phyloP scores from a whole-genome alignment of 2,888 invertebrate genomes.

The Limnephilus lunatus region DNA sequence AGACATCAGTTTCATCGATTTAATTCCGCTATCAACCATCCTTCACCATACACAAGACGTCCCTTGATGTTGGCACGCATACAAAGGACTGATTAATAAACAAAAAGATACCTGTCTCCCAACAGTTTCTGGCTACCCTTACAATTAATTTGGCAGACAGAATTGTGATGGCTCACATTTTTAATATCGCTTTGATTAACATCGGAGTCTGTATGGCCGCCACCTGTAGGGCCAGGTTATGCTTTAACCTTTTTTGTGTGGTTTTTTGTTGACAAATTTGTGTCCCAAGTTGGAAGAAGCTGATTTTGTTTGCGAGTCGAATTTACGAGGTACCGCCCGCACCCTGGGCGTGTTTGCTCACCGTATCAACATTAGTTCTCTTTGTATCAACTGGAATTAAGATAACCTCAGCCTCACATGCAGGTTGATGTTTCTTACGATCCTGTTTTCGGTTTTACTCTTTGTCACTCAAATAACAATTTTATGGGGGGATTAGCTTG shows the following conservation, averaged over 20 bases:
- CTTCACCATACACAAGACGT: neutral
- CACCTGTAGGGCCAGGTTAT: slow-evolving; percentile 38
- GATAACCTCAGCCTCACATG: slow-evolving; percentile 7
- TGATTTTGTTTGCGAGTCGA: slow-evolving; percentile 42
- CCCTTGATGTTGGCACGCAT: neutral
- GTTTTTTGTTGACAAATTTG: slow-evolving; percentile 48
- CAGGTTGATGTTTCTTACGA: slow-evolving; percentile 14
- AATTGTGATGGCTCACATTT: slow-evolving; percentile 12
- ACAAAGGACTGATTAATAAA: neutral
- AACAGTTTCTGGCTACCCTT: slow-evolving; percentile 31
- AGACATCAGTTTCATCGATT: neutral
- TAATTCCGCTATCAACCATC: neutral
- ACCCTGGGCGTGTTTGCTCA: slow-evolving; percentile 26
- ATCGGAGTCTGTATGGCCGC: neutral
- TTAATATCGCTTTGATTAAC: neutral
- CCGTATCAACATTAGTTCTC: slow-evolving; percentile 23
- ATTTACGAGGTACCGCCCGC: slow-evolving; percentile 27
- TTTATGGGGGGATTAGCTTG: neutral
- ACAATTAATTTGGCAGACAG: slow-evolving; percentile 41
- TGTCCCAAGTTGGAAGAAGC: slow-evolving; percentile 39
- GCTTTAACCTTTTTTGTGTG: slow-evolving; percentile 28
- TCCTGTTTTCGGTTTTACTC: neutral
- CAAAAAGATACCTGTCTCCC: slow-evolving; percentile 27
- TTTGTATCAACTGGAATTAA: slow-evolving; percentile 30
- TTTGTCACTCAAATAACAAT: neutral